phyloP scores from a whole-genome alignment of 2,888 invertebrate species.

The Pterobdella sp. region DNA sequence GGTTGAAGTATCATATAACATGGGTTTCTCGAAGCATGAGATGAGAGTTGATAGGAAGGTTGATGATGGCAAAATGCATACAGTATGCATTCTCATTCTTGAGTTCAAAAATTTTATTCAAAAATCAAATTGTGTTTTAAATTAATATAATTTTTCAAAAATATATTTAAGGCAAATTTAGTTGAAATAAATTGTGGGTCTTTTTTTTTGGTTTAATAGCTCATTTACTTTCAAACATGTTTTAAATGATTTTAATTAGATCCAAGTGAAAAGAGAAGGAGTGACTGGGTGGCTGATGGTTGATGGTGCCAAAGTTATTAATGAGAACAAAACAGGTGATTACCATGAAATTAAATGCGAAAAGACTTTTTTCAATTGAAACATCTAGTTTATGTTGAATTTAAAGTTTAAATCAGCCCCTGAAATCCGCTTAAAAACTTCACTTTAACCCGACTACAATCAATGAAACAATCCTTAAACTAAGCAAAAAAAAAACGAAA shows the following conservation, averaged over 20 bases:
- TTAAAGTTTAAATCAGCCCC: too few species aligned
- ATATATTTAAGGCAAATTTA: too few species aligned
- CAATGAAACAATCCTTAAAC: too few species aligned
- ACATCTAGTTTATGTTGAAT: too few species aligned
- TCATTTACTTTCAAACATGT: background rate
- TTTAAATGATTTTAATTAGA: background rate
- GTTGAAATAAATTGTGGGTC: too few species aligned
- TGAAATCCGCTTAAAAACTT: too few species aligned
- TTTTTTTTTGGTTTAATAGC: background rate
- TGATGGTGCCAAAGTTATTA: background rate
- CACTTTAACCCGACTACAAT: too few species aligned
- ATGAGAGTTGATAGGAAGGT: background rate
- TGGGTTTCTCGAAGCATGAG: conserved; percentile 7
- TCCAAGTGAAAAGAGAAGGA: background rate
- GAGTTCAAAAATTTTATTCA: background rate
- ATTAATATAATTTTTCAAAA: background rate
- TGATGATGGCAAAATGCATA: background rate
- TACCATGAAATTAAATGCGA: too few species aligned
- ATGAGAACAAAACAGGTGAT: background rate
- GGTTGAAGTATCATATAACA: background rate
- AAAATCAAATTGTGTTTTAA: background rate
- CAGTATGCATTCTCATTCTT: background rate
- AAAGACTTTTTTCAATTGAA: too few species aligned
- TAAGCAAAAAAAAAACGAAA: too few species aligned
- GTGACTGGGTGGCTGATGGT: conserved; percentile 5